Evolutionary conservation across 2,113 vertebrate genomes (phyloP).

Genomic region (Poeciliopsis turrubarensis): DNA sequence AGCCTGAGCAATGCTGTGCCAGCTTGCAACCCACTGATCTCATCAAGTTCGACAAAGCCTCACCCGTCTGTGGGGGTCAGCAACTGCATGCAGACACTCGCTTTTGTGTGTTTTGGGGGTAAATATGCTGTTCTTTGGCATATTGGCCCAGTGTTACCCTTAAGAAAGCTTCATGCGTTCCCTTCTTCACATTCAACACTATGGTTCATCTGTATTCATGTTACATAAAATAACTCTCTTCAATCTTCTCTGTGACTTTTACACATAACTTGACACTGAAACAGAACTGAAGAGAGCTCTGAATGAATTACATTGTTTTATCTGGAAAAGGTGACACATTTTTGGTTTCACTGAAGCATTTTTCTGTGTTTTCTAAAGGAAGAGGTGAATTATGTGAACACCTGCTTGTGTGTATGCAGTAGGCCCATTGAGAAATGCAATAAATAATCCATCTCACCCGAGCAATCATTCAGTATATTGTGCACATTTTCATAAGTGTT

Average conservation of each 20-base stretch:
- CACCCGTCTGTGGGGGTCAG: constrained; percentile 9
- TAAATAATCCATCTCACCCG: constrained; percentile 32
- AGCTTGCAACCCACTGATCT: constrained; percentile 56
- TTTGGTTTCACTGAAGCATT: constrained; percentile 14
- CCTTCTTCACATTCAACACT: constrained; percentile 8
- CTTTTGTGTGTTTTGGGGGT: neutral
- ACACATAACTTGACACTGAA: constrained; percentile 15
- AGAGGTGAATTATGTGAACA: constrained; percentile 4
- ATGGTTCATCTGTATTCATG: constrained; percentile 3
- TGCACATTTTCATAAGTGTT: constrained; percentile 22
- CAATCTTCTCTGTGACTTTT: neutral
- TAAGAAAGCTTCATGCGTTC: constrained; percentile 41
- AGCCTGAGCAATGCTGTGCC: constrained; percentile 45
- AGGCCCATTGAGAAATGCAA: constrained; percentile 7
- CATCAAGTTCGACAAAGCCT: constrained; percentile 39
- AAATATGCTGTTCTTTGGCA: constrained; percentile 3
- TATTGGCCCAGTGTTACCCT: constrained; percentile 41
- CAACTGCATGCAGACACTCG: constrained; percentile 1
- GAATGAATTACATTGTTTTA: constrained; percentile 27
- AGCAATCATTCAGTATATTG: constrained; percentile 22
- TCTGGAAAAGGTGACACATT: constrained; percentile 1
- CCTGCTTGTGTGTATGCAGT: neutral
- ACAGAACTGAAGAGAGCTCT: constrained; percentile 7
- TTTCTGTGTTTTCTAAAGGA: constrained; percentile 9
- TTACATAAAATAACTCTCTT: constrained; percentile 17